Conservation (phyloP, 2,888 invertebrate genomes). For the Drosophila mettleri region DNA sequence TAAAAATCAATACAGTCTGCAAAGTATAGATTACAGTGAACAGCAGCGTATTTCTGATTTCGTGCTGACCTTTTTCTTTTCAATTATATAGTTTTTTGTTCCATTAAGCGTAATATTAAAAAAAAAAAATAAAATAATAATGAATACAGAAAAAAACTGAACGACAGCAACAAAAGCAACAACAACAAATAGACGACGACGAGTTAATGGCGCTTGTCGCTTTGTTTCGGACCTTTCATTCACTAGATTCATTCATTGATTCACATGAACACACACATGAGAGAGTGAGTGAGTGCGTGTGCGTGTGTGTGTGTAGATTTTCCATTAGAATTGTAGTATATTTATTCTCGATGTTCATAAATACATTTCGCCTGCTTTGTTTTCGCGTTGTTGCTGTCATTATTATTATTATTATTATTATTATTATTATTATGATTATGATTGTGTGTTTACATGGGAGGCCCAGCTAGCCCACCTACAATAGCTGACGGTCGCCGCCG, state of each 20-base stretch:
- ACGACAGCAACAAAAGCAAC: constrained; percentile 25
- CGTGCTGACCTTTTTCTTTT: constrained; percentile 16
- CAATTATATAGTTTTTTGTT: constrained; percentile 54
- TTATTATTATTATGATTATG: constrained; percentile 43
- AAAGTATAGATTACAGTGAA: too few relatives aligned
- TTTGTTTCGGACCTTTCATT: constrained; percentile 62
- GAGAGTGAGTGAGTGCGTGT: neutral
- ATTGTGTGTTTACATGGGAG: constrained; percentile 43
- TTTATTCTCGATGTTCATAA: constrained; percentile 54
- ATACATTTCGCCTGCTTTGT: constrained; percentile 41
- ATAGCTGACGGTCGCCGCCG: neutral
- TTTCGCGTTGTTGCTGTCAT: constrained; percentile 23
- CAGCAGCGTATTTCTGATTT: constrained; percentile 24
- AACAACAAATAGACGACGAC: constrained; percentile 47
- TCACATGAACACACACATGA: constrained; percentile 33
- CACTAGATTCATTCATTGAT: constrained; percentile 71
- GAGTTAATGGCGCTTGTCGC: constrained; percentile 63
- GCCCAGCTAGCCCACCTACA: constrained; percentile 1
- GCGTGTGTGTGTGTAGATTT: constrained; percentile 41
- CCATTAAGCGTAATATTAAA: constrained; percentile 37
- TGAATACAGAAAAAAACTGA: constrained; percentile 29
- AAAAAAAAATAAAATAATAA: constrained; percentile 19
- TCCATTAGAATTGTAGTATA: constrained; percentile 56
- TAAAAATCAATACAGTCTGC: too few relatives aligned
- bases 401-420: constrained; percentile 26